Conservation (phyloP, 2,113 vertebrate species). For the Nerophis ophidion region DNA sequence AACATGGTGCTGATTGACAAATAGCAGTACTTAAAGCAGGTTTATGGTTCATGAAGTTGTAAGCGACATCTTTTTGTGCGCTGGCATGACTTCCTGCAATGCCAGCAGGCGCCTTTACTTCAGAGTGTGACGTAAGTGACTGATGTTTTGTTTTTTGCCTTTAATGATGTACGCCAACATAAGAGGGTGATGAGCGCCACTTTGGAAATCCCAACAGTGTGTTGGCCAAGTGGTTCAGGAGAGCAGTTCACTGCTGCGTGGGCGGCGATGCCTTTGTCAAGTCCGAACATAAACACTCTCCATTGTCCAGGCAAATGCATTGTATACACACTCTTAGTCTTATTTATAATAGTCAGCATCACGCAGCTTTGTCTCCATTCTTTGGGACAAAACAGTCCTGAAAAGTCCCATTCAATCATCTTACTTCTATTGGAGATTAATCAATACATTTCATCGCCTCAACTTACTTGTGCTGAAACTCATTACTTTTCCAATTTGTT, state of each 20-base stretch:
- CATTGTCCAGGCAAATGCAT: slow-evolving; percentile 49
- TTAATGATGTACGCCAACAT: slow-evolving; percentile 26
- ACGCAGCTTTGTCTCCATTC: slow-evolving; percentile 9
- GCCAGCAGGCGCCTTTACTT: no score
- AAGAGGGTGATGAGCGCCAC: slow-evolving; percentile 43
- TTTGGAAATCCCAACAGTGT: slow-evolving; percentile 22
- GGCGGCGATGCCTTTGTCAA: slow-evolving; percentile 49
- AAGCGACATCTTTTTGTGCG: no score
- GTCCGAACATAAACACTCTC: slow-evolving; percentile 51
- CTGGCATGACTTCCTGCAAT: no score
- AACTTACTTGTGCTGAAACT: neutral
- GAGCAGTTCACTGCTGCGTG: slow-evolving; percentile 42
- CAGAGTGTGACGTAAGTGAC: no score
- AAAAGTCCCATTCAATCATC: slow-evolving; percentile 22
- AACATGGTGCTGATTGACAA: no score
- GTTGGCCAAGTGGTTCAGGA: slow-evolving; percentile 43
- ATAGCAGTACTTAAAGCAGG: no score
- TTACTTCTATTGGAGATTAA: slow-evolving; percentile 31
- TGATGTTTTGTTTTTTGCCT: neutral
- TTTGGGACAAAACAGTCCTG: neutral
- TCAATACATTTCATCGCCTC: slow-evolving; percentile 36
- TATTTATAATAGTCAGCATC: slow-evolving; percentile 25
- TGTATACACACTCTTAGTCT: slow-evolving; percentile 27
- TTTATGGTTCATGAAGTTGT: no score
- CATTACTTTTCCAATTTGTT: slow-evolving; percentile 11